Conservation (phyloP, 2,113 vertebrate species). For the Plestiodon gilberti region DNA sequence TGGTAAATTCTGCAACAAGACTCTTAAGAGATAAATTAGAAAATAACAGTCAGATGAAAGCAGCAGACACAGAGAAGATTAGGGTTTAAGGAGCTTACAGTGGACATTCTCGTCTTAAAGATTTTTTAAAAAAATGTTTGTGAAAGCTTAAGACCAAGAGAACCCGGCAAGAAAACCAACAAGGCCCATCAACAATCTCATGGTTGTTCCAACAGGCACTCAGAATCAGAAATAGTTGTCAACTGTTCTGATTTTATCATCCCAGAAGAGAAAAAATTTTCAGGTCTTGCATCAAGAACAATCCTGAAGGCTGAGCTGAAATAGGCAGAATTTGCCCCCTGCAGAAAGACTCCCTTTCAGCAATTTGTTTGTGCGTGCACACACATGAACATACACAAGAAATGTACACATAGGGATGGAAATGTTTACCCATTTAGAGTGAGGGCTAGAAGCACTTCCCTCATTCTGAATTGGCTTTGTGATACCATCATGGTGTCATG, state of each 20-base stretch:
- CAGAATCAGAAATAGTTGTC: neutral
- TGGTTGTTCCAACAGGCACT: neutral
- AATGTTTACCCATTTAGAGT: neutral
- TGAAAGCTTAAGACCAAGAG: conserved; percentile 46
- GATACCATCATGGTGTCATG: neutral
- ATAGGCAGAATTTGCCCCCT: no score
- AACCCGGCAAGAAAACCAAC: conserved; percentile 18
- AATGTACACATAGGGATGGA: neutral
- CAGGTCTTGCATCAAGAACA: neutral
- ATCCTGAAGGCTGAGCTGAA: neutral
- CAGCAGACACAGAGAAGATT: conserved; percentile 47
- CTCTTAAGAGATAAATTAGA: conserved; percentile 52
- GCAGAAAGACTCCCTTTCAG: no score
- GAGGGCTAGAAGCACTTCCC: neutral
- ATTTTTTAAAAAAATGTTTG: conserved; percentile 41
- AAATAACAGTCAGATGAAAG: conserved; percentile 59
- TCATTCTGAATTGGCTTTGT: neutral
- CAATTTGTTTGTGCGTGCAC: neutral
- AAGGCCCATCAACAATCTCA: conserved; percentile 10
- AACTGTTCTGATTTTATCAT: neutral
- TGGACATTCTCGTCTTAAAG: conserved; percentile 44
- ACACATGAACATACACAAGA: neutral
- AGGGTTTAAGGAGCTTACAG: conserved; percentile 65
- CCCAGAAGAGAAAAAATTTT: neutral
- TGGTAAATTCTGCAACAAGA: conserved; percentile 45